Base-by-base conservation (phyloP, 2,888 invertebrate species). In the Stenichneumon culpator region DNA sequence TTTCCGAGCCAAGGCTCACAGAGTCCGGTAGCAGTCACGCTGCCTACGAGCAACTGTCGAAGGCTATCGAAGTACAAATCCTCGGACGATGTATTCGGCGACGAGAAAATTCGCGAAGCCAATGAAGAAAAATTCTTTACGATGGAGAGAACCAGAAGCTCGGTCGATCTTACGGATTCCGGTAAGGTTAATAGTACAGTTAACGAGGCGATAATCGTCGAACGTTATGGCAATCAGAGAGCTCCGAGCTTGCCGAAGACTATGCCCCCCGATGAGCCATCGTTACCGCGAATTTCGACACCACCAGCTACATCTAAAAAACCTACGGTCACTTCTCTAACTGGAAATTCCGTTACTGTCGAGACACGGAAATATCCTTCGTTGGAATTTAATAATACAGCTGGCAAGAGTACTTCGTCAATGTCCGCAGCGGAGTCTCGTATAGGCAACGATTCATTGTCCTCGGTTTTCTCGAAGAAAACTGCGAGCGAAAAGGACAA, bases 11-110 rank as follows among this genome's bases (percentile, higher is more conserved):
- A 67, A 47, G 44, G 72, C 2, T 52, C 79, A 5, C 65, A 74
- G 44, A 82, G 50, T 80, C 14, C 88, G 16, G 36, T 86, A 0
- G 73, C 94, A 85, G 93, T 93, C 44, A 89, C 95, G 75, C 94
- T 94, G 86, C 94, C 79, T 9, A 68, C 87, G 36, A 88, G 74
- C 22, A 95, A 91, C 94, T 94, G 91, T 93, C 94, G 92, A 93
- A 95, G 93, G 92, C 90, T 93, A 3, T 91, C 92, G 16, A 94
- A 93, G 83, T 94, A 93, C 87, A 94, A 93, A 86, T 94, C 94
- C 60, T 92, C 94, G 22, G 94, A 94, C 75, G 94, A 94, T 79
- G 93, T 94, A 7, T 94, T 93, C 80, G 83, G 74, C 86, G 92
- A 92, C 11, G 92, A 92, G 19, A 91, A 90, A 77, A 88, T 39